These are phyloP conservation scores for Paralichthys olivaceus DNA, from an alignment of 2,113 vertebrate species.

Conservation along the genomic window DNA sequence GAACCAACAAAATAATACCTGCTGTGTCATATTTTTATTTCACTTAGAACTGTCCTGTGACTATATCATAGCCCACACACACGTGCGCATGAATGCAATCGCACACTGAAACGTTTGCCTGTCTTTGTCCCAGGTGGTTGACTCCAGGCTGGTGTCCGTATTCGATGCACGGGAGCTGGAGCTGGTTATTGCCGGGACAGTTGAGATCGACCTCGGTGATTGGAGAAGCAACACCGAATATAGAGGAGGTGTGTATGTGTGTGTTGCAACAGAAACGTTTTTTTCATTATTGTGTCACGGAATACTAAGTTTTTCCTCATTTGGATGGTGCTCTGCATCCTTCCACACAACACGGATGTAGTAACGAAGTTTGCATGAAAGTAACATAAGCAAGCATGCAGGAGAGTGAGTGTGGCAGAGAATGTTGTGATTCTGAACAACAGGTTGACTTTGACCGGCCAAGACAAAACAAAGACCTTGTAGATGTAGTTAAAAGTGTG, in stretches of 20 bases:
- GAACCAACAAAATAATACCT: neutral
- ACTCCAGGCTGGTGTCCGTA: slow-evolving; percentile 96
- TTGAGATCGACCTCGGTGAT: slow-evolving; percentile 96
- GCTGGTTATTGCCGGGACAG: slow-evolving; percentile 97
- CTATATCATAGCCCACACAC: neutral
- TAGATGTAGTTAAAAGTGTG: neutral
- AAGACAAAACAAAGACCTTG: too few relatives aligned
- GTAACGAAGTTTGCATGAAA: too few relatives aligned
- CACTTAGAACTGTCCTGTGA: neutral
- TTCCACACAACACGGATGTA: too few relatives aligned
- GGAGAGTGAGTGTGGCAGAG: too few relatives aligned
- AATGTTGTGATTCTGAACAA: too few relatives aligned
- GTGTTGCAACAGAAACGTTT: neutral
- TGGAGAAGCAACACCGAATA: slow-evolving; percentile 98
- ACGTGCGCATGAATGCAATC: neutral
- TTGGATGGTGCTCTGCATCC: too few relatives aligned
- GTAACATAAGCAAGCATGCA: neutral
- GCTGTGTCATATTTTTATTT: too few relatives aligned
- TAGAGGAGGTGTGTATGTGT: slow-evolving; percentile 88
- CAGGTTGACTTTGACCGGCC: too few relatives aligned
- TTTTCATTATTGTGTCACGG: too few relatives aligned
- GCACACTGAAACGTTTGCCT: neutral
- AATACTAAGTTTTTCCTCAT: too few relatives aligned
- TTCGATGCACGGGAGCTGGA: slow-evolving; percentile 98
- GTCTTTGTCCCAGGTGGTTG: slow-evolving; percentile 88